Evolutionary conservation across 1,140 invertebrate species (phyloP).

Genomic region (Penaeus vannamei): DNA sequence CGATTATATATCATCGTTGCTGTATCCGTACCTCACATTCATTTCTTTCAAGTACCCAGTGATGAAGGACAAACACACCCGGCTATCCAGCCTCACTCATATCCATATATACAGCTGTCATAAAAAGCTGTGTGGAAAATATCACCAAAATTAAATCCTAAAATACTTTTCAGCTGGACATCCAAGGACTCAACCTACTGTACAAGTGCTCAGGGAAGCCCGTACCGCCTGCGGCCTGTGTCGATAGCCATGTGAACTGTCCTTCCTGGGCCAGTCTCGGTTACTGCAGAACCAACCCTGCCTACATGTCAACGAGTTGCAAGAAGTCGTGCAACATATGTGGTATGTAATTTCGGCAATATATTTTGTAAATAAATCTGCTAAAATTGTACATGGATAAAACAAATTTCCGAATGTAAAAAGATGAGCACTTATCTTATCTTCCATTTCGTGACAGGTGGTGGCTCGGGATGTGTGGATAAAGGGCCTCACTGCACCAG

Average conservation of each 20-base stretch:
- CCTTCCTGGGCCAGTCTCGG: conserved; percentile 67
- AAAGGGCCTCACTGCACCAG: conserved; percentile 12
- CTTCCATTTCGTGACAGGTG: background rate
- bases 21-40: background rate
- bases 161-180: conserved; percentile 69
- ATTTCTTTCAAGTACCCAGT: background rate
- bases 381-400: background rate
- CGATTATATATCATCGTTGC: no score
- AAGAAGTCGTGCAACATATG: conserved; percentile 71
- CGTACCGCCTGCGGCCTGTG: conserved; percentile 57
- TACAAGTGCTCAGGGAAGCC: conserved; percentile 71
- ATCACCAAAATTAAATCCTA: no score
- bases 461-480: conserved; percentile 17
- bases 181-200: conserved; percentile 73
- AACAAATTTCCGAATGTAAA: background rate
- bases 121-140: no score
- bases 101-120: no score
- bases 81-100: no score
- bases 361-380: background rate
- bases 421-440: background rate
- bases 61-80: no score
- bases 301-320: conserved; percentile 69
- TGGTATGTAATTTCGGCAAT: conserved; percentile 7
- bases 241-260: conserved; percentile 68
- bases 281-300: conserved; percentile 68